Base-by-base conservation (phyloP, 2,888 invertebrate species). In the Ypsolopha scabrella region DNA sequence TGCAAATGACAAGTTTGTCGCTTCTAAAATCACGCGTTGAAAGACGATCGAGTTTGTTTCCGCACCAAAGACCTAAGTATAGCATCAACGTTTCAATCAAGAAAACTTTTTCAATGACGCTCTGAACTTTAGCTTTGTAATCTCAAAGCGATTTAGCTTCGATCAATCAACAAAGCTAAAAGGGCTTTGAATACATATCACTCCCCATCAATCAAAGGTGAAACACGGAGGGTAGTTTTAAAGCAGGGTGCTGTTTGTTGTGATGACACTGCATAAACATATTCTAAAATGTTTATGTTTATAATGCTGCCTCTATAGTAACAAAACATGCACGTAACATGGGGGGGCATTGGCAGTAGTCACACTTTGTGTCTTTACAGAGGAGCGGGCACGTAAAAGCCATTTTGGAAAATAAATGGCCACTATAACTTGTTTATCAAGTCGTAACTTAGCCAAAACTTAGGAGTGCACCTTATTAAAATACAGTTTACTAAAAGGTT, bases 141-240 rank as follows among this genome's bases (percentile, higher is more conserved):
- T 24, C 4, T 4, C 24, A 24, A 24, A 24, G 24, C 4, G 24
- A 24, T 24, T 24, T 24, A 24, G 24, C 4, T 24, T 54, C 56
- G 53, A 58, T 59, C 58, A 57, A 58, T 57, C 58, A 59, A 57
- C 50, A 34, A 52, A 38, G 41, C 39, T 10, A 34, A 49, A 56
- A 55, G 62, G 62, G 61, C 61, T 64, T 60, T 62, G 58, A 61
- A 61, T 57, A 57, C 51, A 62, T 56, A 62, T 62, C 61, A 53
- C 56, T 59, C 51, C 52, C 55, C 59, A 64, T 66, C 65, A 68
- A 72, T 71, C 68, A 68, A 60, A 57, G 60, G 56, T 54, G 57
- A 24, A 55, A 55, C 51, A 56, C 49, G 50, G 47, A 58, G 61
- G 63, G 65, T 58, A 60, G 60, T 66, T 24, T 64, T 61, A 59